A percentile compares a stretch with the other conserved stretches of the same genome.
phyloP scores from a whole-genome alignment of 1,140 invertebrate species.

The Apis laboriosa region DNA sequence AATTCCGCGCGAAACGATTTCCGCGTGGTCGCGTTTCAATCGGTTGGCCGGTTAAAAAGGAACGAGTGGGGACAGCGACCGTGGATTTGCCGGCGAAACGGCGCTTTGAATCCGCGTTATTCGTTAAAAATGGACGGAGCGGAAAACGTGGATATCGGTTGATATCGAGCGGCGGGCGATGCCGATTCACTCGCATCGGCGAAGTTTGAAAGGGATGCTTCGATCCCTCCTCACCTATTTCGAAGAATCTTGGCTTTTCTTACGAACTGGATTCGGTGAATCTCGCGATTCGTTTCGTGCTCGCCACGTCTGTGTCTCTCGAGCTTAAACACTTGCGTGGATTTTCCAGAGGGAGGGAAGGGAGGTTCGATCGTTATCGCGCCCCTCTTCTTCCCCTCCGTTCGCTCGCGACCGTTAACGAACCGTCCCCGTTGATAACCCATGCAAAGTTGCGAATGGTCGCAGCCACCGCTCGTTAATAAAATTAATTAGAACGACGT shows the following conservation, averaged over 20 bases:
- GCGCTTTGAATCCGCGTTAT: background rate
- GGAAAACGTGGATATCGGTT: background rate
- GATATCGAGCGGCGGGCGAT: too few relatives aligned
- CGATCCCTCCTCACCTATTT: constrained; percentile 17
- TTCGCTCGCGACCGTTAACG: constrained; percentile 47
- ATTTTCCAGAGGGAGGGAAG: too few relatives aligned
- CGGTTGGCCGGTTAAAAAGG: background rate
- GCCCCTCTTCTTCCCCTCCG: constrained; percentile 18
- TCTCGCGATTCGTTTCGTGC: constrained; percentile 41
- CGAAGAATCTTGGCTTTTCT: constrained; percentile 46
- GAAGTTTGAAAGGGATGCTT: too few relatives aligned
- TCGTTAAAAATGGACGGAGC: constrained; percentile 29
- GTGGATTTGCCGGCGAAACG: background rate
- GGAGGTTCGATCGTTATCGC: constrained; percentile 56
- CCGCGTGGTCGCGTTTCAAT: background rate
- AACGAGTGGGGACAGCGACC: accelerated
- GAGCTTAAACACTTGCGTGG: constrained; percentile 26
- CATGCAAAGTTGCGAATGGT: constrained; percentile 18
- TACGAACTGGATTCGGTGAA: constrained; percentile 51
- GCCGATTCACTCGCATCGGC: background rate
- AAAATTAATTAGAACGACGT: constrained; percentile 60
- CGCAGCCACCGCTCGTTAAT: constrained; percentile 59
- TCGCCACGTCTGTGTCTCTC: background rate
- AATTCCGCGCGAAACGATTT: background rate
- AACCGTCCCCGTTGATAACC: constrained; percentile 25